Conservation (phyloP, 2,888 invertebrate genomes). For the Luffia ferchaultella region DNA sequence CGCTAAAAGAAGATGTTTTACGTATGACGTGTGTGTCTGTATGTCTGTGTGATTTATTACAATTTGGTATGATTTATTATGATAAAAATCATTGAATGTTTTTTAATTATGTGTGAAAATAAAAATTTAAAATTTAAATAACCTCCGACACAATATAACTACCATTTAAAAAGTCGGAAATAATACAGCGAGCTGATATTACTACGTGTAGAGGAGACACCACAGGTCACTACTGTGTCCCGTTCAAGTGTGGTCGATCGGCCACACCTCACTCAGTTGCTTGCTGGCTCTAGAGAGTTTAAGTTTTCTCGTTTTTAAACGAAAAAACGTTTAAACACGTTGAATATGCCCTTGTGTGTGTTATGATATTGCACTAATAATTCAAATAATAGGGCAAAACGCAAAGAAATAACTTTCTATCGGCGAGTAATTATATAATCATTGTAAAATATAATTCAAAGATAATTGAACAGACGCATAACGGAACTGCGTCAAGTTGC, state of each 20-base stretch:
- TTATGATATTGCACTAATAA: conserved; percentile 8
- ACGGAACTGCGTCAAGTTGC: too few relatives aligned
- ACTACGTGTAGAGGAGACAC: conserved; percentile 2
- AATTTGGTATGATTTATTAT: too few relatives aligned
- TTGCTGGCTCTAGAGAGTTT: conserved; percentile 1
- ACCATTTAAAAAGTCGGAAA: too few relatives aligned
- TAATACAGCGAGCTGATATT: not conserved
- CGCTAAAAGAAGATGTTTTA: too few relatives aligned
- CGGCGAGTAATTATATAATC: conserved; percentile 5
- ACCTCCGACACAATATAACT: too few relatives aligned
- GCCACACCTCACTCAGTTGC: not conserved
- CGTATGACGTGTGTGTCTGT: too few relatives aligned
- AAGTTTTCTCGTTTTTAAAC: conserved; percentile 1
- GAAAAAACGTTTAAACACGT: conserved; percentile 1
- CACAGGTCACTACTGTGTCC: conserved; percentile 2
- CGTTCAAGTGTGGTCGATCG: too few relatives aligned
- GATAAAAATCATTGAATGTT: too few relatives aligned
- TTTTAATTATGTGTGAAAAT: too few relatives aligned
- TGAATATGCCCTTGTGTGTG: conserved; percentile 6
- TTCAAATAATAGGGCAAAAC: conserved; percentile 8
- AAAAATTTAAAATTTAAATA: too few relatives aligned
- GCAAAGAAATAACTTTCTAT: conserved; percentile 9
- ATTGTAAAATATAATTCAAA: not conserved
- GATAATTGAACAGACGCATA: not conserved
- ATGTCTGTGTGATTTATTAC: too few relatives aligned